These are phyloP conservation scores for Leucopsar rothschildi DNA, from an alignment of 2,113 vertebrate species.

Conservation along the genomic window DNA sequence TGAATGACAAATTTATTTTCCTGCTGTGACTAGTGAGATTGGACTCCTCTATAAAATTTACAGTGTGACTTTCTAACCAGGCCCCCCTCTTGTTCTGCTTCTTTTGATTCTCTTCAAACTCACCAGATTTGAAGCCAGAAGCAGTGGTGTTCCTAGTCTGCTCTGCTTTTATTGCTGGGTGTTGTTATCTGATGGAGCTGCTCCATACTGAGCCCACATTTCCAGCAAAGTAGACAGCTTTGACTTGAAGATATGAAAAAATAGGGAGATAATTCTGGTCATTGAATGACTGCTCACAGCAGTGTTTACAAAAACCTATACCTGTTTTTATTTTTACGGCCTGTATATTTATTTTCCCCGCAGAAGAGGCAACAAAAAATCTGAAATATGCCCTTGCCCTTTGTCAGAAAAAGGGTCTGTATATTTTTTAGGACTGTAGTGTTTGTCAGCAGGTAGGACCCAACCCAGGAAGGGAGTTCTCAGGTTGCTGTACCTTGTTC, in stretches of 20 bases:
- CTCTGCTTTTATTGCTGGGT: background rate
- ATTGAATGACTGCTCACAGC: background rate
- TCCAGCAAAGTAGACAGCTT: background rate
- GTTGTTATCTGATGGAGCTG: background rate
- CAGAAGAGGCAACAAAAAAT: background rate
- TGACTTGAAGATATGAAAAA: background rate
- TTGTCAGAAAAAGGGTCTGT: background rate
- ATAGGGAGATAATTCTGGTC: background rate
- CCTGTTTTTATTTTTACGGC: background rate
- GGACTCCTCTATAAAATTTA: background rate
- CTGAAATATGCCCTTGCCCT: background rate
- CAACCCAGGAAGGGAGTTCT: background rate
- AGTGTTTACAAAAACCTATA: background rate
- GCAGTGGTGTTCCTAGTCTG: background rate
- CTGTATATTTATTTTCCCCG: background rate
- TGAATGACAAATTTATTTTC: background rate
- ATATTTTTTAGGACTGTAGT: background rate
- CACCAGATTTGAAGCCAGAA: background rate
- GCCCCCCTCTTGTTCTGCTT: background rate
- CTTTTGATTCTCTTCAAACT: background rate
- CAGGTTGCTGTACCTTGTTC: accelerated
- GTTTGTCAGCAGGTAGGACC: background rate
- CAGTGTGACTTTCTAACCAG: background rate
- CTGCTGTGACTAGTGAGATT: background rate
- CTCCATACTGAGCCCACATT: background rate